Evolutionary conservation across 2,113 vertebrate genomes (phyloP).

Genomic region (Empidonax alnorum): DNA sequence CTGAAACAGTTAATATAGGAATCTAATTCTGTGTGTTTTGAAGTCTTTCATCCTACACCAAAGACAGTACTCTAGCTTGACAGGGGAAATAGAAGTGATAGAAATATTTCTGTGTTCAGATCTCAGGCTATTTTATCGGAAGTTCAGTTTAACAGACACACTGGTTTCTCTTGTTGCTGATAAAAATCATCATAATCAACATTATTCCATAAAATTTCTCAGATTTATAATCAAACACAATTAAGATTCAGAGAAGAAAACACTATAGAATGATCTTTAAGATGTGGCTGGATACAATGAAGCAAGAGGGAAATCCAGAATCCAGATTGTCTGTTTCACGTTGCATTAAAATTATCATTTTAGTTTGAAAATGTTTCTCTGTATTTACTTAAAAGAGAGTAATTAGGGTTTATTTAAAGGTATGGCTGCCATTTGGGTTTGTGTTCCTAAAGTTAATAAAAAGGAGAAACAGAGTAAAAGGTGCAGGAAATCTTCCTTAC

Average conservation of each 20-base stretch:
- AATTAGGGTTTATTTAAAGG: neutral
- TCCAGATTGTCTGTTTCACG: neutral
- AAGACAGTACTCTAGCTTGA: neutral
- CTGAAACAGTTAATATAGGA: neutral
- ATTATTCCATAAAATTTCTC: neutral
- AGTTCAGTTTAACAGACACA: neutral
- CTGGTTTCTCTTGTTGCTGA: neutral
- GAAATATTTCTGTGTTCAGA: neutral
- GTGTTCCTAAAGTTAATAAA: neutral
- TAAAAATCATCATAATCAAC: neutral
- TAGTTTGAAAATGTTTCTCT: neutral
- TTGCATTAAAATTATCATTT: neutral
- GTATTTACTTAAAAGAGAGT: neutral
- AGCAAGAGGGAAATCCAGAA: neutral
- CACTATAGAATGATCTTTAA: neutral
- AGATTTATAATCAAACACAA: neutral
- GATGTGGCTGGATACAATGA: neutral
- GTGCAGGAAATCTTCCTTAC: neutral
- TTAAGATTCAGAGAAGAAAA: neutral
- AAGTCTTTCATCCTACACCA: neutral
- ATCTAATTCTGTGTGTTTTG: neutral
- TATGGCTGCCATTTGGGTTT: neutral
- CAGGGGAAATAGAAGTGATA: neutral
- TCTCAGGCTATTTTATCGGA: neutral
- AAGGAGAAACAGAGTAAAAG: neutral